Base-by-base conservation (phyloP, 2,888 invertebrate genomes). In the Drosophila nigricruria region DNA sequence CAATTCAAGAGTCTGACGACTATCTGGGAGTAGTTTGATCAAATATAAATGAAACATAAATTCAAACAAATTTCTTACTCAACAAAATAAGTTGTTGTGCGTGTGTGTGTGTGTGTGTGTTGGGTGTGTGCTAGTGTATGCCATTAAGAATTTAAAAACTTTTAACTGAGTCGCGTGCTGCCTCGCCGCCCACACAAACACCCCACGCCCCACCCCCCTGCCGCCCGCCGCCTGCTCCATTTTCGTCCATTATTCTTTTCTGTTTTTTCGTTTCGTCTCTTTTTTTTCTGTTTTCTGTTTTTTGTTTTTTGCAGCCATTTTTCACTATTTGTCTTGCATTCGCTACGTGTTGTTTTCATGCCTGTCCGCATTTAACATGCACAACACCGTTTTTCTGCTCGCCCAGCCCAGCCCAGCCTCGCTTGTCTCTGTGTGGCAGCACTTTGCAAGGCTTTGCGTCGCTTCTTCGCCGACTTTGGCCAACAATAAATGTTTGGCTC, bases 361-460 rank as follows among this genome's bases (percentile, higher is more conserved):
- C 74, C 69, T 71, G 65, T 68, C 68, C 76, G 80, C 76, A 82
- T 81, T 86, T 82, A 81, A 75, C 88, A 86, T 88, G 88, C 76
- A 86, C 70, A 82, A 78, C 88, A 88, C 86, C 85, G 83, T 80
- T 79, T 82, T 40, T 42, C 34, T 6, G n/a, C 36, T 9, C 8
- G 25, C 36, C 52, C 52, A 16, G 52, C n/a, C 36, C 4, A 4
- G 25, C 36, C 52, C 52, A 16, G 52, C n/a, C n/a, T 16, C 8
- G 9, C 30, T 9, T 5, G 5, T 36, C 30, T 52, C 45, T n/a
- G 50, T 52, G 52, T 52, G 34, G 23, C 36, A 34, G 53, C 45
- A 25, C 20, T 20, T 40, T 20, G 43, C 57, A 27, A 2, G 38
- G 57, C 43, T 72, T 65, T 57, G 66, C 27, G 40, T 6, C 54